A percentile compares a stretch with the other conserved stretches of the same genome.
Conservation (phyloP, 2,888 invertebrate genomes). For the Monoplex corrugatus region DNA sequence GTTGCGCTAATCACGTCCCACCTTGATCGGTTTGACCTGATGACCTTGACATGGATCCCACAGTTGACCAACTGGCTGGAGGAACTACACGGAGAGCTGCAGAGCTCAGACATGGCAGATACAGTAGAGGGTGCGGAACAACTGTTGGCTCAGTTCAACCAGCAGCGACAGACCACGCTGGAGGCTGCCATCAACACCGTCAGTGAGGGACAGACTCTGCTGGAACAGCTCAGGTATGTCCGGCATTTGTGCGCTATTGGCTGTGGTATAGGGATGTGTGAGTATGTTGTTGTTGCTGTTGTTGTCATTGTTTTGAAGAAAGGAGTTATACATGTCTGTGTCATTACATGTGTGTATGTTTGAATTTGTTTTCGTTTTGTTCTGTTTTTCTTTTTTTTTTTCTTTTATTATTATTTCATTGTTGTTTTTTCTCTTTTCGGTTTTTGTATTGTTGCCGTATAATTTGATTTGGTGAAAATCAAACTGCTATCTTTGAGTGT, state of each 20-base stretch:
- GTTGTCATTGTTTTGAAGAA: no score
- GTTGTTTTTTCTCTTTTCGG: not conserved
- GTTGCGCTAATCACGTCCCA: no score
- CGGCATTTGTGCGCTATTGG: not conserved
- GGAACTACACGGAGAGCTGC: constrained; percentile 90
- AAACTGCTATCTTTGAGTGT: no score
- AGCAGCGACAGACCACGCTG: constrained; percentile 86
- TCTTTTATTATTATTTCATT: not conserved
- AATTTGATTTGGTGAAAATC: not conserved
- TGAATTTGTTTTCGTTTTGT: not conserved
- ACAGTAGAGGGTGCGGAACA: constrained; percentile 93
- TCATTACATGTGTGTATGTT: no score
- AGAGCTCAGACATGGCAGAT: constrained; percentile 83
- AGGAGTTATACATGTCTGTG: no score
- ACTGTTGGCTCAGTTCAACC: constrained; percentile 93
- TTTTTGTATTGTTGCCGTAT: not conserved
- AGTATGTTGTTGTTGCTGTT: not conserved
- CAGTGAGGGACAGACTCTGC: constrained; percentile 85
- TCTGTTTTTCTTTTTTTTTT: not conserved
- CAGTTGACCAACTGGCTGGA: constrained; percentile 94
- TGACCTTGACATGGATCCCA: not conserved
- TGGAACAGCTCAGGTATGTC: constrained; percentile 79
- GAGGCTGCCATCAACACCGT: constrained; percentile 95
- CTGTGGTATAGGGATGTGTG: not conserved
- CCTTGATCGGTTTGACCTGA: no score